Evolutionary conservation across 2,888 invertebrate genomes (phyloP).

Genomic region (Exocentrus adspersus): DNA sequence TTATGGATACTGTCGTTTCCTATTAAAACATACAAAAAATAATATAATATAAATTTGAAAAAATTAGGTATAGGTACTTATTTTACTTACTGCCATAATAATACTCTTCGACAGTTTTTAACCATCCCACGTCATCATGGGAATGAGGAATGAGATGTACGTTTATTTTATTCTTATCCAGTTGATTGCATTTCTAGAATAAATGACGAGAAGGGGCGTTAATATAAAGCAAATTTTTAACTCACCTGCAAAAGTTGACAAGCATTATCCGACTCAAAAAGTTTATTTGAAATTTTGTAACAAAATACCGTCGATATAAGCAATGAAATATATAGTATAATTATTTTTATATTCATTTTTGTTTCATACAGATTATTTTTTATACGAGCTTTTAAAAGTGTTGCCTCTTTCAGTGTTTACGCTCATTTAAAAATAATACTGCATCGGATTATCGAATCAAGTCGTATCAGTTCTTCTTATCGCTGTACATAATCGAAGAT

Average conservation of each 20-base stretch:
- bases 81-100: slow-evolving; percentile 71
- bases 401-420: neutral
- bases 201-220: neutral
- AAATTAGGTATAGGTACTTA: neutral
- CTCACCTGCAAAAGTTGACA: slow-evolving; percentile 7
- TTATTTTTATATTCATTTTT: no score
- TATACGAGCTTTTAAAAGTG: no score
- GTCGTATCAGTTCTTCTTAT: neutral
- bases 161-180: slow-evolving; percentile 72
- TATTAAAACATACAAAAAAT: neutral
- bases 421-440: neutral
- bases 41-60: neutral
- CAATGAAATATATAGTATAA: neutral
- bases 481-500: neutral
- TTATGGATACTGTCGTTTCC: slow-evolving; percentile 20
- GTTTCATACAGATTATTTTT: neutral
- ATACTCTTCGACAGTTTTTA: slow-evolving; percentile 86
- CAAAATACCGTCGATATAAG: neutral
- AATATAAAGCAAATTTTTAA: neutral
- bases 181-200: slow-evolving; percentile 65
- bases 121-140: slow-evolving; percentile 89
- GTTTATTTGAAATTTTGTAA: neutral
- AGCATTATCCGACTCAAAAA: neutral
- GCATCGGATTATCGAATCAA: neutral
- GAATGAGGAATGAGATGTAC: slow-evolving; percentile 84